Evolutionary conservation across 2,113 vertebrate genomes (phyloP), one percentile per base, ranked within the genome.

Genomic region (Crotophaga sulcirostris): DNA sequence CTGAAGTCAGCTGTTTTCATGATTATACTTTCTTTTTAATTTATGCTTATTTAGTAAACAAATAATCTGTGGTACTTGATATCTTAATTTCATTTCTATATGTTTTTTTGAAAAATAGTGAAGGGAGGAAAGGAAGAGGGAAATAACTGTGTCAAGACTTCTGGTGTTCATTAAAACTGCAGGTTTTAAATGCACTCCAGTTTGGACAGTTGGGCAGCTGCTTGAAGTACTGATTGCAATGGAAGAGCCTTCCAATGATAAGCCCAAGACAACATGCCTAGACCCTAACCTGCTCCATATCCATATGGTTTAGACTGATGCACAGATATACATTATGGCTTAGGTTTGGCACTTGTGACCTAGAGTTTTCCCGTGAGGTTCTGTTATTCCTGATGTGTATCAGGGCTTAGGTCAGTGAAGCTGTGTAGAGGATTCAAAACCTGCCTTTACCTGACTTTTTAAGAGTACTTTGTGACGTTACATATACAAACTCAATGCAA

Each of bases 301-400:
- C 64, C 17, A 1, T 7, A 14, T 40, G 36, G 17, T 51, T 40
- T 45, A 45, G 19, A 11, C 54, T 56, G 31, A 23, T 42, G 42
- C 26, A 26, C 4, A 25, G 38, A 7, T 26, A 36, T 4, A 29
- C 0, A 1, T 28, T 19, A 9, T 28, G 49, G 60, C 47, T 73
- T 74, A n/a, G 23, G 12, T 59, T n/a, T 51, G 42, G 23, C 29
- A 69, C 28, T 44, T 69, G 16, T 19, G 34, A 67, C 36, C 16
- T 10, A 42, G 47, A 13, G 0, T 33, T 29, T 70, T 13, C 28
- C 12, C 1, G 0, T 5, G 34, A 60, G 69, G 13, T 9, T 62
- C 74, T 76, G 45, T 16, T 45, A 38, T 44, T 55, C 45, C 63
- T n/a, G 23, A 69, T 40, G 13, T 13, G 29, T 25, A 40, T 12